Conservation (phyloP, 2,113 vertebrate genomes). For the Jaculus jaculus region DNA sequence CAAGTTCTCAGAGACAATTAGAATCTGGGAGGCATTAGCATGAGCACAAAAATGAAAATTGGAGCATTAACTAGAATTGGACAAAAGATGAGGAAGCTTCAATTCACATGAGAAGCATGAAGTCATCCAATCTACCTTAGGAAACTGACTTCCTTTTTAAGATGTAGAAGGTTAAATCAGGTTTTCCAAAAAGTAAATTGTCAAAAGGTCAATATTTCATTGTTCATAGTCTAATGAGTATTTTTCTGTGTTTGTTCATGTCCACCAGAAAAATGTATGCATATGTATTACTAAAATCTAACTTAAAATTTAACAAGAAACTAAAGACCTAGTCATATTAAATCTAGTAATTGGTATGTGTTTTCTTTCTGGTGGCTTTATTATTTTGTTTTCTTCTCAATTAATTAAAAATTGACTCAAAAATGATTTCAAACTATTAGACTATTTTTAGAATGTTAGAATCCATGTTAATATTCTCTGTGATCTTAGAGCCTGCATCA, state of each 20-base stretch:
- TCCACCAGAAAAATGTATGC: background rate
- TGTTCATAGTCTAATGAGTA: background rate
- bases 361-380: background rate
- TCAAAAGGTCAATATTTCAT: background rate
- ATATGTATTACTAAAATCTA: background rate
- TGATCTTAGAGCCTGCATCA: slow-evolving; percentile 24
- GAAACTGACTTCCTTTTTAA: background rate
- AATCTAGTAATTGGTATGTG: background rate
- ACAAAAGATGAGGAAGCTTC: background rate
- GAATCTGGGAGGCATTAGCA: background rate
- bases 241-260: background rate
- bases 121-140: background rate
- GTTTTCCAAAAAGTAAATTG: slow-evolving; percentile 16
- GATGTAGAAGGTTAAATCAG: background rate
- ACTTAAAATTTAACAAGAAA: slow-evolving; percentile 2
- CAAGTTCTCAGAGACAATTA: background rate
- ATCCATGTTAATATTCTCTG: background rate
- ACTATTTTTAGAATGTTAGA: slow-evolving; percentile 28
- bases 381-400: slow-evolving; percentile 43
- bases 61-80: background rate
- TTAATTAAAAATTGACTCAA: background rate
- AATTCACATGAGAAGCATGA: background rate
- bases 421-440: slow-evolving; percentile 46
- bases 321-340: slow-evolving; percentile 27
- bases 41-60: background rate